Base-by-base conservation (phyloP, 2,888 invertebrate species). In the Camptogramma bilineatum region DNA sequence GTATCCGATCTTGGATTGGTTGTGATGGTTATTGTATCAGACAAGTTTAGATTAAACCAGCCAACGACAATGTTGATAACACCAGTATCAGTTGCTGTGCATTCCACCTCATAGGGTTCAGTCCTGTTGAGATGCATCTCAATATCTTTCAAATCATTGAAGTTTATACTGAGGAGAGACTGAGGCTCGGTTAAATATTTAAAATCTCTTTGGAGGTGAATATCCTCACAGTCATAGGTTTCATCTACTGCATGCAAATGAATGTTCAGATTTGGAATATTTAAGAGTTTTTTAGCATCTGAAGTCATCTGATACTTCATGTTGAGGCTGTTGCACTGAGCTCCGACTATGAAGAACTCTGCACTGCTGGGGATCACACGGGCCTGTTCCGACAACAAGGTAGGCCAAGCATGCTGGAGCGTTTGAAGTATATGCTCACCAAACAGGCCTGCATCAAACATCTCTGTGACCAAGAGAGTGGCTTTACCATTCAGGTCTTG, bases 361-460 rank as follows among this genome's bases (percentile, higher is more conserved):
- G 95, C 96, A 64, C 88, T 88, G 57, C 87, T 84, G 0, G 96
- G 96, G 64, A 96, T 86, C 3, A 96, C 91, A 77, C 89, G 88
- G 4, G 93, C 94, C 56, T 79, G 75, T 19, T 84, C 72, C 24
- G 75, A 71, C 18, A 96, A 80, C 48, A 97, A 88, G 71, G 94
- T 83, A 61, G 94, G 86, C 94, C 95, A 95, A 5, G 96, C 96
- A 87, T 97, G 96, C 47, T 94, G 84, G 47, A 97, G 80, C 17
- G 95, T 95, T 71, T 94, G 91, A 48, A 97, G 82, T 39, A 96
- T 93, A 74, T 95, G 94, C 85, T 97, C 97, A 0, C 97, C 97
- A 83, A 97, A 95, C 24, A 97, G 81, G 0, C 96, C 97, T 53
- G 96, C 95, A 90, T 97, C 97, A 88, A 97, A 96, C 69, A 95